phyloP scores from a whole-genome alignment of 2,797 vertebrate species.

The Sebastes cheni region DNA sequence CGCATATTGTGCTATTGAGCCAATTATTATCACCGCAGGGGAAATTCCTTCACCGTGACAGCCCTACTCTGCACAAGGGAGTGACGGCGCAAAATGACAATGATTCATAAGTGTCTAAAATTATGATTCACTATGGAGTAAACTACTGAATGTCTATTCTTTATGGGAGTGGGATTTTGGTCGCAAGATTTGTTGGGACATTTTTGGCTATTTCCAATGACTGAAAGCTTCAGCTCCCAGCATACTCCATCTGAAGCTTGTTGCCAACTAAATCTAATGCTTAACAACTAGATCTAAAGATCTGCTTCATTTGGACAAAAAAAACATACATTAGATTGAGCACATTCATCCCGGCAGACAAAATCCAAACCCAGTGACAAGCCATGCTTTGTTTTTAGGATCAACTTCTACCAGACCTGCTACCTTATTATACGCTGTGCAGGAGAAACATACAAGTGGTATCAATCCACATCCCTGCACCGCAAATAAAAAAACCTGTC shows the following conservation, averaged over 20 bases:
- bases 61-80: no score
- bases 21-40: no score
- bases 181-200: no score
- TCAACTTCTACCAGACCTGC: neutral
- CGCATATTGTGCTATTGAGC: no score
- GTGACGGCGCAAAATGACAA: no score
- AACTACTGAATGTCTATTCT: neutral
- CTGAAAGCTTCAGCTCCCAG: no score
- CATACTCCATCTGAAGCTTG: no score
- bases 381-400: neutral
- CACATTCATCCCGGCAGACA: neutral
- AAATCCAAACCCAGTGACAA: neutral
- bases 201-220: no score
- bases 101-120: no score
- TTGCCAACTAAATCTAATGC: neutral
- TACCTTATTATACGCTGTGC: accelerated
- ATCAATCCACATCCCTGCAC: neutral
- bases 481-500: neutral
- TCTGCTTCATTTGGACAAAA: neutral
- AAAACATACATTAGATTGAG: neutral
- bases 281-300: neutral
- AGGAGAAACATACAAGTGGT: neutral
- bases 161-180: neutral
- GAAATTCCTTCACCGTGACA: no score
- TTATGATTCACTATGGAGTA: neutral